Conservation (phyloP, 2,888 invertebrate species). For the Andrena haemorrhoa region DNA sequence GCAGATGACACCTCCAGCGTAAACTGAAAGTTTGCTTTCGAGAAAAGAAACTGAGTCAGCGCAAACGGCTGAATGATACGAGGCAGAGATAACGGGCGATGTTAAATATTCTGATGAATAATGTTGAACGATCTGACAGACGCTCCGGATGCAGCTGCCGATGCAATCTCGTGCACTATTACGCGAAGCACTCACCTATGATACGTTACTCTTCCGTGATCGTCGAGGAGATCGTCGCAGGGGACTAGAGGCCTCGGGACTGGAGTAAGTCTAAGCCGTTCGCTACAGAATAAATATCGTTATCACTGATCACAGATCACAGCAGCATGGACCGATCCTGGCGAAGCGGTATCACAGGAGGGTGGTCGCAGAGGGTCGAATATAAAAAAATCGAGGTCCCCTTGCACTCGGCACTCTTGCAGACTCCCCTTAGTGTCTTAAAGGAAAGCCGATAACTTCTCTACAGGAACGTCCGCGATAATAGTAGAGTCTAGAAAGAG, state of each 20-base stretch:
- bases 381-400: background rate
- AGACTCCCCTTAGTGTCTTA: background rate
- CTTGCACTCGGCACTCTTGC: conserved; percentile 19
- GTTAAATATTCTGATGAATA: background rate
- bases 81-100: background rate
- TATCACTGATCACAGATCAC: conserved; percentile 55
- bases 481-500: conserved; percentile 1
- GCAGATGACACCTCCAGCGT: background rate
- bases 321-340: background rate
- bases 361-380: background rate
- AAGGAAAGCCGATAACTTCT: conserved; percentile 18
- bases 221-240: background rate
- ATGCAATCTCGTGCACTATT: background rate
- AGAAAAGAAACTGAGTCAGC: background rate
- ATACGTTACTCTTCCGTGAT: background rate
- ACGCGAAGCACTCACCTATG: conserved; percentile 31
- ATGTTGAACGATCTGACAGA: background rate
- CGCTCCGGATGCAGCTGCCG: conserved; percentile 1
- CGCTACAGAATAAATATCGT: conserved; percentile 29
- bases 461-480: conserved; percentile 1
- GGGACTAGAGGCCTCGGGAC: background rate
- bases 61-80: background rate
- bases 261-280: background rate
- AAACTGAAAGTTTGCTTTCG: background rate
- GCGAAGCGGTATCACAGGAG: conserved; percentile 33